A percentile compares a stretch with the other conserved stretches of the same genome.
Conservation (phyloP, 2,113 vertebrate genomes). For the Sapajus apella region DNA sequence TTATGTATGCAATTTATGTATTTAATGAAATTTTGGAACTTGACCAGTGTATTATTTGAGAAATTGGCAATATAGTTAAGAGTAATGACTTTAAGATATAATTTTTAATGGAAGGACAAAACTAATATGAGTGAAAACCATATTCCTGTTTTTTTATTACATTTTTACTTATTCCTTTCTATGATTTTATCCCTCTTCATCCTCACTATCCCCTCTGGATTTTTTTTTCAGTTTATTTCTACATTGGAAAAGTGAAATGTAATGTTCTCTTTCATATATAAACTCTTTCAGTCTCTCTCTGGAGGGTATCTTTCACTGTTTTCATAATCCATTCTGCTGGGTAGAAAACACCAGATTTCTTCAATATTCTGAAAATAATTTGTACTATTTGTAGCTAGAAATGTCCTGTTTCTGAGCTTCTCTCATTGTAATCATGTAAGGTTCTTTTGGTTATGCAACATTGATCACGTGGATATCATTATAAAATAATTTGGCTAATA, state of each 20-base stretch:
- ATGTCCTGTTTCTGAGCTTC: conserved; percentile 25
- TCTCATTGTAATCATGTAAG: background rate
- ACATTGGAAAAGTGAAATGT: conserved; percentile 45
- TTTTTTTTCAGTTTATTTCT: conserved; percentile 68
- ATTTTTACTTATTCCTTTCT: background rate
- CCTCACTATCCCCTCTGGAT: background rate
- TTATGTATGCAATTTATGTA: conserved; percentile 38
- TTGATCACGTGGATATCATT: background rate
- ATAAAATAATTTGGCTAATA: background rate
- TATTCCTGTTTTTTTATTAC: background rate
- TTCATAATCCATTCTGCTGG: conserved; percentile 54
- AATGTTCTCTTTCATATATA: conserved; percentile 35
- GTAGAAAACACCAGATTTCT: conserved; percentile 67
- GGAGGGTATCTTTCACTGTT: conserved; percentile 61
- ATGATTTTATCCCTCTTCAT: conserved; percentile 7
- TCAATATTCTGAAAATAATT: conserved; percentile 53
- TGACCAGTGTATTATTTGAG: conserved; percentile 60
- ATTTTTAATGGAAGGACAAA: conserved; percentile 48
- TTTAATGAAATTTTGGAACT: conserved; percentile 61
- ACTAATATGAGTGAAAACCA: conserved; percentile 17
- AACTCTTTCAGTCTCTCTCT: conserved; percentile 53
- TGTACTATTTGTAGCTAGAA: conserved; percentile 43
- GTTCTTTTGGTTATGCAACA: background rate
- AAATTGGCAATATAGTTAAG: conserved; percentile 31
- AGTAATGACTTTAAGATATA: conserved; percentile 59